Base-by-base conservation (phyloP, 2,113 vertebrate genomes). In the Etheostoma cragini region DNA sequence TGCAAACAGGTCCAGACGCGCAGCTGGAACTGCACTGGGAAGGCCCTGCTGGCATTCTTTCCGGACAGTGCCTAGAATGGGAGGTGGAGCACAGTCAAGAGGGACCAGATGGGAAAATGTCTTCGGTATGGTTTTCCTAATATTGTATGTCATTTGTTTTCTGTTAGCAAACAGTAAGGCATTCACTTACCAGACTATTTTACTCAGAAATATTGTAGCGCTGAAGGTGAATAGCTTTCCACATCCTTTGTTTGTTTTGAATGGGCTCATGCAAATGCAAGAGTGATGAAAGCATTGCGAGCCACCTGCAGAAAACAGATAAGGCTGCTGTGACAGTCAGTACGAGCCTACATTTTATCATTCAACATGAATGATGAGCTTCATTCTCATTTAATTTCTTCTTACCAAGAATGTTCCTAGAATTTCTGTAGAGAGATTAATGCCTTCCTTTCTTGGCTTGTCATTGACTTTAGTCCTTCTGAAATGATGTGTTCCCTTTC, bases 31-130 rank as follows among this genome's bases (percentile, higher is more conserved):
- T 96, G 16, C 35, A 24, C 0, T 98, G 97, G 97, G 92, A 70
- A 1, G 38, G 85, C 0, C 96, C 96, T 0, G 66, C 3, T 0
- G 94, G 95, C 0, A 87, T 45, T 0, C 72, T 95, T 0, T 95
- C 96, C 0, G 53, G 47, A 0, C 90, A 94, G 1, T 98, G 97
- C 83, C 90, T 98, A 6, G 93, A 96, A 84, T 98, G 96, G 14
- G 95, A 98, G 87, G 82, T 98, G 64, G 86, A 95, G 47, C 79
- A 74, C 58, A 57, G 1, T 19, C 93, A 66, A 94, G 94, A 80
- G 11, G 60, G 30, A 33, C 22, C 45, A 33, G 72, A 76, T 42
- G 74, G 81, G 15, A 80, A 83, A 71, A 54, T 3, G 5, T 0
- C 26, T 52, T 1, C 0, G 78, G 92, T 94, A 84, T n/a, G 71